Evolutionary conservation across 2,113 vertebrate genomes (phyloP).

Genomic region (Amphilophus citrinellus): DNA sequence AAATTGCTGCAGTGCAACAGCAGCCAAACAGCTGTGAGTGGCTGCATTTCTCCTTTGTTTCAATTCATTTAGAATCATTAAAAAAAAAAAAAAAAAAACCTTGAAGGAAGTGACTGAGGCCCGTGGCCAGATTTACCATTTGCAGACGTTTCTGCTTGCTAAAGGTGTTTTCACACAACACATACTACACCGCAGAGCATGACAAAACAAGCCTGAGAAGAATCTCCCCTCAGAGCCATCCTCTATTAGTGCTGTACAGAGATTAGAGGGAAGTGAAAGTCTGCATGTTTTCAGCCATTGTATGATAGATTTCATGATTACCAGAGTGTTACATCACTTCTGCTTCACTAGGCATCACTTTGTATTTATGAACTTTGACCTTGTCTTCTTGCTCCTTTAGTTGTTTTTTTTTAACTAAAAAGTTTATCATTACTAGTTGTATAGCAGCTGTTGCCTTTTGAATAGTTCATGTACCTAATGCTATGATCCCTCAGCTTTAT

Average conservation of each 20-base stretch:
- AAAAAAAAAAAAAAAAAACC: neutral
- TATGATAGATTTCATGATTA: neutral
- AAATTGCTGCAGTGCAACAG: constrained; percentile 21
- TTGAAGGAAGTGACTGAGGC: neutral
- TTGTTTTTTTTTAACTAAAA: no score
- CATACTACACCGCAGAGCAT: constrained; percentile 45
- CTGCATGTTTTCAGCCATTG: neutral
- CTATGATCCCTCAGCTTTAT: neutral
- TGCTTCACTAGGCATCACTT: neutral
- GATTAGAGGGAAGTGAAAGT: constrained; percentile 31
- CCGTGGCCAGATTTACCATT: neutral
- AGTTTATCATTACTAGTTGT: no score
- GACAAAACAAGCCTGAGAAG: constrained; percentile 58
- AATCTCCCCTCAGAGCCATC: constrained; percentile 12
- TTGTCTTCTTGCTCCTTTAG: no score
- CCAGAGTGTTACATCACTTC: neutral
- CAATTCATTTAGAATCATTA: constrained; percentile 21
- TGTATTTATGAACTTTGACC: neutral
- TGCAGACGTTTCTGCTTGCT: neutral
- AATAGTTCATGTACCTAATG: neutral
- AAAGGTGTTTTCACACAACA: constrained; percentile 23
- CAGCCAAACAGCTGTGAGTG: neutral
- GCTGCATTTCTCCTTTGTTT: neutral
- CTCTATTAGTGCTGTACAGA: constrained; percentile 5
- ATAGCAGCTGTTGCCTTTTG: neutral